Conservation (phyloP, 2,888 invertebrate genomes). For the Drosophila gaucha region DNA sequence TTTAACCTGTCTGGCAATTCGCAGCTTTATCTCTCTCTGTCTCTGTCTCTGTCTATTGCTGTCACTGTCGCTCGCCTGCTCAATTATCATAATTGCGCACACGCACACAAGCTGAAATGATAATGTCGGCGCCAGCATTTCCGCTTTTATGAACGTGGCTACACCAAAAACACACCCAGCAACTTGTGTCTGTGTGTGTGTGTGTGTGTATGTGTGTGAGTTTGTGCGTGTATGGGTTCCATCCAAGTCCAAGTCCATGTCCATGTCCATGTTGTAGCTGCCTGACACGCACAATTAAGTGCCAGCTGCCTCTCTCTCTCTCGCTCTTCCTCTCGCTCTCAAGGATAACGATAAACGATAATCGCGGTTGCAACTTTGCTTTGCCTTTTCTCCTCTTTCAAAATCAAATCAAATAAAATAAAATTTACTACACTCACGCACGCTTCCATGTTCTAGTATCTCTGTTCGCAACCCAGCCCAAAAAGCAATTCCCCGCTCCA, state of each 20-base stretch:
- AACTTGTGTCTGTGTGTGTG: not conserved
- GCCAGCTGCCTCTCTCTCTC: conserved; percentile 28
- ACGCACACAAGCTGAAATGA: conserved; percentile 60
- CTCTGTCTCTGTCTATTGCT: not conserved
- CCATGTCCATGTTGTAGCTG: conserved; percentile 62
- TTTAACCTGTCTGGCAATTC: conserved; percentile 72
- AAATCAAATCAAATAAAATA: conserved; percentile 76
- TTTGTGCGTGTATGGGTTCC: conserved; percentile 43
- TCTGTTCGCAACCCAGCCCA: not conserved
- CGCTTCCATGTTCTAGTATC: conserved; percentile 43
- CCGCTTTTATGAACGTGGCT: conserved; percentile 73
- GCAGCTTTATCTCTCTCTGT: conserved; percentile 16
- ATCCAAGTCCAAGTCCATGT: conserved; percentile 39
- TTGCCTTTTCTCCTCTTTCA: conserved; percentile 7
- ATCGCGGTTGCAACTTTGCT: conserved; percentile 21
- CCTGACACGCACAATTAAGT: conserved; percentile 80
- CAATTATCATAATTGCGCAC: conserved; percentile 75
- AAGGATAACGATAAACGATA: conserved; percentile 61
- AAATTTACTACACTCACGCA: conserved; percentile 69
- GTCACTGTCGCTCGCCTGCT: conserved; percentile 25
- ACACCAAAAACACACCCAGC: conserved; percentile 48
- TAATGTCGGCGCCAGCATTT: conserved; percentile 81
- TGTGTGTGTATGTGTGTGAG: conserved; percentile 29
- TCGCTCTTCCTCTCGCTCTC: conserved; percentile 17
- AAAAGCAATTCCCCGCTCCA: not conserved